Evolutionary conservation across 2,888 invertebrate species (phyloP).

Genomic region (Erpobdella octoculata): DNA sequence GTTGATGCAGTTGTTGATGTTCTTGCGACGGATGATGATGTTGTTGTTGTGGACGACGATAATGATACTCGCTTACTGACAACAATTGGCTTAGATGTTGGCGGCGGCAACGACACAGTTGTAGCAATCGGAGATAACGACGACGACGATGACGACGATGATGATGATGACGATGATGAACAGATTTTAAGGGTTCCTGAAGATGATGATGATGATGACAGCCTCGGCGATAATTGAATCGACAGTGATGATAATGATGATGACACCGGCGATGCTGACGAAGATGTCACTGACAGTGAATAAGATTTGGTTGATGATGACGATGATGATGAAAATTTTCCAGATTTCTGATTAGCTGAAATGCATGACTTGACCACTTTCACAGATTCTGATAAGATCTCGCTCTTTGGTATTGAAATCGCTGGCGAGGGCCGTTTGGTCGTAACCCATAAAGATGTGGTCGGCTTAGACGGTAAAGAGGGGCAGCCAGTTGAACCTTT

Average conservation of each 20-base stretch:
- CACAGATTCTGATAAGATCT: too few species aligned
- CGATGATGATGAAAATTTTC: too few species aligned
- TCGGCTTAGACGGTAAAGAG: too few species aligned
- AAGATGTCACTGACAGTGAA: not conserved
- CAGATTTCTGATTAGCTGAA: too few species aligned
- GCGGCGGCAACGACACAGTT: not conserved
- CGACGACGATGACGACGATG: slow-evolving; percentile 3
- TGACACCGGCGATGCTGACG: not conserved
- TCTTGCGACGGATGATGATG: slow-evolving; percentile 7
- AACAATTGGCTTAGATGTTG: too few species aligned
- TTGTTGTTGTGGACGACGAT: slow-evolving; percentile 9
- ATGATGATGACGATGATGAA: not conserved
- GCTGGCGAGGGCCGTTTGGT: too few species aligned
- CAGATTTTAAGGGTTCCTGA: not conserved
- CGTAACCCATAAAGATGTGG: too few species aligned
- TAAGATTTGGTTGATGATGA: not conserved
- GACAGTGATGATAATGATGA: not conserved
- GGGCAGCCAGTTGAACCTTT: not conserved
- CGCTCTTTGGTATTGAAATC: too few species aligned
- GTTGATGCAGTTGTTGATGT: slow-evolving; percentile 9
- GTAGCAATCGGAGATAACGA: not conserved
- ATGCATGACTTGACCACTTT: too few species aligned
- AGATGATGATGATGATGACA: not conserved
- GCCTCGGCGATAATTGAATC: not conserved
- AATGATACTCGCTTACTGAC: too few species aligned